Conservation (phyloP, 2,888 invertebrate species). For the Penaeus monodon region DNA sequence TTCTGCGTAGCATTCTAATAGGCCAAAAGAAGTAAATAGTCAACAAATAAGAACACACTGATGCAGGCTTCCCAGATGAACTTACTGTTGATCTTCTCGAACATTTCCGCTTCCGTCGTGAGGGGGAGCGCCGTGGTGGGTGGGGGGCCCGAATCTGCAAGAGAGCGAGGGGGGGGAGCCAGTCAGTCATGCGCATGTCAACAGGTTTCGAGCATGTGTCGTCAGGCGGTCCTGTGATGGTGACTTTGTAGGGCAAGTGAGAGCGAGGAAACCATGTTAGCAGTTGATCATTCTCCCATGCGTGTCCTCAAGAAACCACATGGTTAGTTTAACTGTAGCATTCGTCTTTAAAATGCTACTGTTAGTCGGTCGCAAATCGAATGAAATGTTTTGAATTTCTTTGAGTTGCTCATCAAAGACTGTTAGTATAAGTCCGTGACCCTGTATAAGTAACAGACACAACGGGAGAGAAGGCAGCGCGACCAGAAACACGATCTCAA, state of each 20-base stretch:
- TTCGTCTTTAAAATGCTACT: no score
- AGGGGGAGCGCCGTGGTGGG: constrained; percentile 39
- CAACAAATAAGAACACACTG: background rate
- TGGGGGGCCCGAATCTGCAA: constrained; percentile 55
- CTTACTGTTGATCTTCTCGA: constrained; percentile 60
- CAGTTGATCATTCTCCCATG: no score
- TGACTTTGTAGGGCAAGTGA: no score
- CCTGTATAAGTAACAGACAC: background rate
- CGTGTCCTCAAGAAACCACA: no score
- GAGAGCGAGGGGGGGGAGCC: background rate
- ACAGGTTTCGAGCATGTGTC: background rate
- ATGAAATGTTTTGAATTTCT: no score
- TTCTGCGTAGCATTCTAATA: background rate
- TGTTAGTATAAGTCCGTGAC: no score
- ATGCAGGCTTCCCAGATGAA: background rate
- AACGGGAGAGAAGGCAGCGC: background rate
- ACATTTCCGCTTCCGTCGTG: constrained; percentile 45
- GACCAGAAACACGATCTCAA: background rate
- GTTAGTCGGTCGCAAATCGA: no score
- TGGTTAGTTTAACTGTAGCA: no score
- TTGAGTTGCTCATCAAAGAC: no score
- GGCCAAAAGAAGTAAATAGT: background rate
- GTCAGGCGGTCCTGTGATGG: no score
- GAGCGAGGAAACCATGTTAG: no score
- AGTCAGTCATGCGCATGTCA: background rate